phyloP scores from a whole-genome alignment of 1,140 invertebrate species.

The Antheraea pernyi region DNA sequence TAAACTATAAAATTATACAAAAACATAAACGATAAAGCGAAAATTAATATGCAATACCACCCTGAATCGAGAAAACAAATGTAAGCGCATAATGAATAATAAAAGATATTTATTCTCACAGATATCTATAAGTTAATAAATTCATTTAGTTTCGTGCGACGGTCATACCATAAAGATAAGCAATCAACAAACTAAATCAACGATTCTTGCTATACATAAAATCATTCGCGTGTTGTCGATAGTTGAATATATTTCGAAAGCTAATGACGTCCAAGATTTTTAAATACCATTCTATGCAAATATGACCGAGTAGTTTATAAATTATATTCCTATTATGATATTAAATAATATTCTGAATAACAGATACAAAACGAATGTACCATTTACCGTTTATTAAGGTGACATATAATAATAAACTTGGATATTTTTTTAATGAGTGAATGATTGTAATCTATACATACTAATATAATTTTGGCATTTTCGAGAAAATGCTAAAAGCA shows the following conservation, averaged over 20 bases:
- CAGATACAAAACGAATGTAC: neutral
- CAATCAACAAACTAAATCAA: slow-evolving; percentile 37
- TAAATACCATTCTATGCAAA: slow-evolving; percentile 69
- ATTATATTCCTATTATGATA: neutral
- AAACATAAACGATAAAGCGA: too few species aligned
- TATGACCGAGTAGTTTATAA: slow-evolving; percentile 32
- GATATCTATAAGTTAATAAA: neutral
- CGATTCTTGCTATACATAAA: slow-evolving; percentile 22
- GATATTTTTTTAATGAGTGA: too few species aligned
- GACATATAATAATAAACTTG: neutral
- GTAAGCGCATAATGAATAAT: too few species aligned
- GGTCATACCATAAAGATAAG: slow-evolving; percentile 53
- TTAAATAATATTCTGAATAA: neutral
- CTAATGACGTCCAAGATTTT: slow-evolving; percentile 35
- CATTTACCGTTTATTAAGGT: neutral
- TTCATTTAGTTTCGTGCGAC: slow-evolving; percentile 23
- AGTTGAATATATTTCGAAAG: slow-evolving; percentile 29
- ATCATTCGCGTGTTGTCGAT: slow-evolving; percentile 18
- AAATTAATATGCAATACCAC: too few species aligned
- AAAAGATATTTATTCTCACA: too few species aligned
- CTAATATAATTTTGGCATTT: too few species aligned
- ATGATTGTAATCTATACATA: too few species aligned
- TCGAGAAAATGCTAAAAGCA: too few species aligned
- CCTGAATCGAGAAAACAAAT: too few species aligned
- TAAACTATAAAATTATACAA: too few species aligned